Base-by-base conservation (phyloP, 2,797 vertebrate species). In the Amazona ochrocephala region DNA sequence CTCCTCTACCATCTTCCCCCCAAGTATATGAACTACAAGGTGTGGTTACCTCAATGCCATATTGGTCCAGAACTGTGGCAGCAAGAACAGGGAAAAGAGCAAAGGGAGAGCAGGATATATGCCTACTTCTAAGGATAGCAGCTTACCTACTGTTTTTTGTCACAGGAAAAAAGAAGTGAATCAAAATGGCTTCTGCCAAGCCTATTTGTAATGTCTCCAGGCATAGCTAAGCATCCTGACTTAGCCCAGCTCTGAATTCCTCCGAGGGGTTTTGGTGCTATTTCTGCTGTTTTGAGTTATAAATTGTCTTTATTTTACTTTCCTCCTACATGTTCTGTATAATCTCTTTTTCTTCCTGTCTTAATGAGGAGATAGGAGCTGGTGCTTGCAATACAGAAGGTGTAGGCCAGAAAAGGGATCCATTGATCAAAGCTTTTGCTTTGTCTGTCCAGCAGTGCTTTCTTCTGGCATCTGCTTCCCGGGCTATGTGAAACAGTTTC, bases 241-340 rank as follows among this genome's bases (percentile, higher is more conserved):
- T 95, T 94, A 94, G 51, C 80, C 56, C 51, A 61, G 47, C 51
- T 90, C 60, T 65, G 60, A 86, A 67, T 58, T 87, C 76, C 84
- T 86, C 93, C 71, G 80, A 79, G n/a, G 80, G 85, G 74, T 56
- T 86, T 94, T 90, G n/a, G 47, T 90, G 79, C 66, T 91, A 61
- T 91, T 92, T 90, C 85, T 82, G 84, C 80, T 94, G 73, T 61
- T 92, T 93, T 82, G 73, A 90, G 91, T 86, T 73, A 70, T 79
- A 90, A 94, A 61, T 61, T 37, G 58, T 73, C 89, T 90, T 94
- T 86, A 84, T 91, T 93, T 91, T 89, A 66, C 87, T 88, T 94
- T 90, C 51, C 41, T 95, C 71, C 83, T 76, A 65, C 51, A 18
- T 4, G 2, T 73, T 94, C 74, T 48, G 7, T 84, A 60, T 58